These are phyloP conservation scores for Porites lutea DNA, from an alignment of 64 coral and sea anemone genomes.

Conservation along the genomic window DNA sequence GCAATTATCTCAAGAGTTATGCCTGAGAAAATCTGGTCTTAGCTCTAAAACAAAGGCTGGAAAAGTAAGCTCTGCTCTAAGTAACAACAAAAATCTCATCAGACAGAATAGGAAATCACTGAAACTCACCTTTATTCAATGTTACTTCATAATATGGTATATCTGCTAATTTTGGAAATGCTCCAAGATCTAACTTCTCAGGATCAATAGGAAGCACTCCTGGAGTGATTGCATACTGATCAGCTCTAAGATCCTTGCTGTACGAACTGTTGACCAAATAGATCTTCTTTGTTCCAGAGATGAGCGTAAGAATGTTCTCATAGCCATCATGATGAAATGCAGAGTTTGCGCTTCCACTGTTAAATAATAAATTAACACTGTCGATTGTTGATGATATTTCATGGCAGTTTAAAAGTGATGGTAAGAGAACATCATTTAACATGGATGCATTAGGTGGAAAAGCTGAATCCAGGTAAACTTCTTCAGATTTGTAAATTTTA, in stretches of 20 bases:
- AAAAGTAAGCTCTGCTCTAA: too few relatives aligned
- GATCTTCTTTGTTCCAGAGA: constrained; percentile 85
- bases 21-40: too few relatives aligned
- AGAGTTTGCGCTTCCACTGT: constrained; percentile 79
- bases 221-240: constrained; percentile 76
- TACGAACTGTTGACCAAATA: constrained; percentile 83
- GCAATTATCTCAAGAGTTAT: too few relatives aligned
- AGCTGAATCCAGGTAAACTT: constrained; percentile 92
- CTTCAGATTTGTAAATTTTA: constrained; percentile 83
- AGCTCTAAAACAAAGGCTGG: too few relatives aligned
- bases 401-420: constrained; percentile 83
- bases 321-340: constrained; percentile 99
- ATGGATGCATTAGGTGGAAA: constrained; percentile 72
- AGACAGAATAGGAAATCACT: too few relatives aligned
- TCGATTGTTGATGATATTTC: constrained; percentile 79
- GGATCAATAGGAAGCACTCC: constrained; percentile 84
- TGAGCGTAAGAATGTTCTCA: constrained; percentile 84
- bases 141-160: constrained; percentile 81
- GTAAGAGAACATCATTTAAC: constrained; percentile 83
- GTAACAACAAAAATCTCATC: too few relatives aligned
- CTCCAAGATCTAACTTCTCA: constrained; percentile 74
- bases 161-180: constrained; percentile 77
- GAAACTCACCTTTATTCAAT: constrained; percentile 67
- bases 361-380: constrained; percentile 78
- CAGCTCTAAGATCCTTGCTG: constrained; percentile 79